Evolutionary conservation across 2,888 invertebrate species (phyloP).

Genomic region (Myopa testacea): DNA sequence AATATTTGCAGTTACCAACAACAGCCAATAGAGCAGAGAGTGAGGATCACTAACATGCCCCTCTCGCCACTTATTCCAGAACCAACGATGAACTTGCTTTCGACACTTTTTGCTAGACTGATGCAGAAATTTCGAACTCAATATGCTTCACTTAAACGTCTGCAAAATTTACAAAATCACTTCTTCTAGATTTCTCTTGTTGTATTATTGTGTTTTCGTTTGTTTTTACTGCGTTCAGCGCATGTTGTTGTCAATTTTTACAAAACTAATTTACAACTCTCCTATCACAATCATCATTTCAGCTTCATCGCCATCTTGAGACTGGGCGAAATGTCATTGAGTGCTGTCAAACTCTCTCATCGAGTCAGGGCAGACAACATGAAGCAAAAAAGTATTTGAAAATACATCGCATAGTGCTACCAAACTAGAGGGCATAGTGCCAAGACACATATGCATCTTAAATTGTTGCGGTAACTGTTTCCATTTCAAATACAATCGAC

Average conservation of each 20-base stretch:
- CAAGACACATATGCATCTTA: no score
- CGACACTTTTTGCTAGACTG: neutral
- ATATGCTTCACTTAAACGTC: neutral
- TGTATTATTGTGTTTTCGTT: conserved; percentile 14
- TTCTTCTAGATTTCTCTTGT: neutral
- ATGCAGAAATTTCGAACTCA: neutral
- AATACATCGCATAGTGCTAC: no score
- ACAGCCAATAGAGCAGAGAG: neutral
- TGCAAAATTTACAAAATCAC: conserved; percentile 20
- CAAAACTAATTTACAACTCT: conserved; percentile 36
- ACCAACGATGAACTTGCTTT: conserved; percentile 14
- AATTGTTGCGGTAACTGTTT: no score
- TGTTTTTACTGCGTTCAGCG: conserved; percentile 39
- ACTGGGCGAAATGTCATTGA: conserved; percentile 49
- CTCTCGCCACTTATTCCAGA: neutral
- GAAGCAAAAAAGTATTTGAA: neutral
- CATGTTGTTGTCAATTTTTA: conserved; percentile 40
- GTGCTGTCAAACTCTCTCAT: conserved; percentile 39
- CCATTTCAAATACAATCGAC: no score
- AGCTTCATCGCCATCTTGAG: conserved; percentile 54
- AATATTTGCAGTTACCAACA: neutral
- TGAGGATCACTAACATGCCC: neutral
- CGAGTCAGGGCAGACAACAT: conserved; percentile 24
- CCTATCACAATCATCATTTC: conserved; percentile 37
- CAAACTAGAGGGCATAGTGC: no score